These are phyloP conservation scores for Eptatretus burgeri DNA, from an alignment of 2,113 vertebrate species.

Conservation along the genomic window DNA sequence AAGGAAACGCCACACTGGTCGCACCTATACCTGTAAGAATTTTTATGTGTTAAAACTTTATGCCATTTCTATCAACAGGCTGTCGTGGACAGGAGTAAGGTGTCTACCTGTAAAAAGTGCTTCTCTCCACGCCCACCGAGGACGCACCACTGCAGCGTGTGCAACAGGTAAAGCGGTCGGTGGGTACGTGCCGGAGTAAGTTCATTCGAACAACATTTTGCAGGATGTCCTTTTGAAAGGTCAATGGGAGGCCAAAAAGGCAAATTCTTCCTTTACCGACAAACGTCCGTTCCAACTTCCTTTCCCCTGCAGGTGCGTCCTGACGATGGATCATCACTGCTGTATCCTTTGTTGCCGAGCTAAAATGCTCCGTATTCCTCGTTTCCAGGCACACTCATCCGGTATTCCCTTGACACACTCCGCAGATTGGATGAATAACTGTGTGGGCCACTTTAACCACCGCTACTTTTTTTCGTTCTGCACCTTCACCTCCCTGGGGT, in stretches of 20 bases:
- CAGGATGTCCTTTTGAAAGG: too few relatives aligned
- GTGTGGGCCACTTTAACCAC: neutral
- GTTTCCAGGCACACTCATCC: neutral
- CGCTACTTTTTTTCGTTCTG: conserved; percentile 1
- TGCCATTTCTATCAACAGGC: too few relatives aligned
- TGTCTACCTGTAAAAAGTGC: conserved; percentile 1
- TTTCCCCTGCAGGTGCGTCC: neutral
- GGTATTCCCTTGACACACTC: neutral
- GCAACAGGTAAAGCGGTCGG: neutral
- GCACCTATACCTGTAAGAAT: too few relatives aligned
- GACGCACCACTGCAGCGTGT: conserved; percentile 4
- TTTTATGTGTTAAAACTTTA: too few relatives aligned
- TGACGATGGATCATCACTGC: conserved; percentile 5
- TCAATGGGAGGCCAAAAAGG: too few relatives aligned
- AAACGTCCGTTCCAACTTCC: too few relatives aligned
- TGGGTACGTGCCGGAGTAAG: too few relatives aligned
- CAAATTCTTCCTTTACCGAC: too few relatives aligned
- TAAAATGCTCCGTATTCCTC: neutral
- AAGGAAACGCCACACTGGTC: too few relatives aligned
- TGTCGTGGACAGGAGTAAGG: neutral
- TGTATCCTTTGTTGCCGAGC: neutral
- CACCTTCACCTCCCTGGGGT: neutral
- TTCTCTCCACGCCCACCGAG: neutral
- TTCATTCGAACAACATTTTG: too few relatives aligned
- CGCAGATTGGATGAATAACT: conserved; percentile 4